A percentile compares a stretch with the other conserved stretches of the same genome.
Conservation (phyloP, 2,113 vertebrate genomes). For the Empidonax traillii region DNA sequence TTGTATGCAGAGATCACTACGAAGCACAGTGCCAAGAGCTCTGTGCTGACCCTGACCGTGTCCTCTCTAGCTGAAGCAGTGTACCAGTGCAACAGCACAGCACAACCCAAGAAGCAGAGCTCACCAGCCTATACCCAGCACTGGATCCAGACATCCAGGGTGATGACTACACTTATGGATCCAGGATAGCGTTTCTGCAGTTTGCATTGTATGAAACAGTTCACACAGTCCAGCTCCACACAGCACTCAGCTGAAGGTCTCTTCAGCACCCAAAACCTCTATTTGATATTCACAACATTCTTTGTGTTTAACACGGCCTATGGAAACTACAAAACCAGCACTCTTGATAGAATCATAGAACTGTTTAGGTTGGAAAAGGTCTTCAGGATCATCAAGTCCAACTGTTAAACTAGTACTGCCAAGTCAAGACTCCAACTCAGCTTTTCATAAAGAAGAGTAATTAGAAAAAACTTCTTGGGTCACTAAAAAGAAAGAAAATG, state of each 20-base stretch:
- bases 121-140: neutral
- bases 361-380: neutral
- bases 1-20: accelerated
- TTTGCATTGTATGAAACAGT: neutral
- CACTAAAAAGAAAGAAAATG: neutral
- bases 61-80: neutral
- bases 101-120: neutral
- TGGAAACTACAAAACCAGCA: neutral
- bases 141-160: neutral
- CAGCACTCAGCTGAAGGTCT: neutral
- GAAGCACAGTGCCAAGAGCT: neutral
- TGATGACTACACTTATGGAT: neutral
- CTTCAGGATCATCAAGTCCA: neutral
- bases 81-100: neutral
- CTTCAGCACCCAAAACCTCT: neutral
- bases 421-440: neutral
- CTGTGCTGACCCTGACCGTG: neutral
- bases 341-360: neutral
- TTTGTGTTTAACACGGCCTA: neutral
- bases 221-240: neutral
- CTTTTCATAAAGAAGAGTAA: neutral
- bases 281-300: neutral
- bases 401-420: neutral
- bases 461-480: neutral
- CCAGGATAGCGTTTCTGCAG: neutral